Evolutionary conservation across 2,113 vertebrate genomes (phyloP).

Genomic region (Saiga tatarica): DNA sequence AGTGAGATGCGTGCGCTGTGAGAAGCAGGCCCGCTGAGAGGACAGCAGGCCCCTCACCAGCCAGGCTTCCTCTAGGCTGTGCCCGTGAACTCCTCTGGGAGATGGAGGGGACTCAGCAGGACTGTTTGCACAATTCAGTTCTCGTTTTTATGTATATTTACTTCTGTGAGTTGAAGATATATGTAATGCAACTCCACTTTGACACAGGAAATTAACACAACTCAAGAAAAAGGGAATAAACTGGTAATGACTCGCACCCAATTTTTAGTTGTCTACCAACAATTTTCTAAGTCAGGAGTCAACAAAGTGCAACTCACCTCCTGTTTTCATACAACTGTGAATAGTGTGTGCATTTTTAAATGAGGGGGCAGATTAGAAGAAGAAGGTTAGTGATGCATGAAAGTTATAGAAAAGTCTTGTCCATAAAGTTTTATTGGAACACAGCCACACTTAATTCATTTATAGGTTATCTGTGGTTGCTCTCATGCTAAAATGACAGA

Average conservation of each 20-base stretch:
- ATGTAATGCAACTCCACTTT: background rate
- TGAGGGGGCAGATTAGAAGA: background rate
- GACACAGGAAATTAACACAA: background rate
- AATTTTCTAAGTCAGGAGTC: background rate
- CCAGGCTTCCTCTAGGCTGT: background rate
- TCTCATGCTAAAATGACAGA: background rate
- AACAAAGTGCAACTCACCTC: background rate
- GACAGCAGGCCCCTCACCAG: background rate
- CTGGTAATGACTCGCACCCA: background rate
- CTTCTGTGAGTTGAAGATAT: background rate
- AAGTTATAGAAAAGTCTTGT: background rate
- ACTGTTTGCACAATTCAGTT: background rate
- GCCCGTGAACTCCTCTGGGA: background rate
- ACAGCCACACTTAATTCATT: background rate
- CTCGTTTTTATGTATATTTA: background rate
- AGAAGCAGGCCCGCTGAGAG: background rate
- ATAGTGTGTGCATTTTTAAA: background rate
- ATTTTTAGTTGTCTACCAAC: background rate
- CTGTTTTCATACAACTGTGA: background rate
- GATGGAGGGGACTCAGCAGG: background rate
- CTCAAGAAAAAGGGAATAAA: background rate
- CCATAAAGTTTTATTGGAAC: background rate
- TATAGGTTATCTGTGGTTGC: background rate
- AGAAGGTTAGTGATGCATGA: background rate
- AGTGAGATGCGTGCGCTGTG: background rate